Evolutionary conservation across 2,797 vertebrate species (phyloP).

Genomic region (Petrocephalus schoutedeni): DNA sequence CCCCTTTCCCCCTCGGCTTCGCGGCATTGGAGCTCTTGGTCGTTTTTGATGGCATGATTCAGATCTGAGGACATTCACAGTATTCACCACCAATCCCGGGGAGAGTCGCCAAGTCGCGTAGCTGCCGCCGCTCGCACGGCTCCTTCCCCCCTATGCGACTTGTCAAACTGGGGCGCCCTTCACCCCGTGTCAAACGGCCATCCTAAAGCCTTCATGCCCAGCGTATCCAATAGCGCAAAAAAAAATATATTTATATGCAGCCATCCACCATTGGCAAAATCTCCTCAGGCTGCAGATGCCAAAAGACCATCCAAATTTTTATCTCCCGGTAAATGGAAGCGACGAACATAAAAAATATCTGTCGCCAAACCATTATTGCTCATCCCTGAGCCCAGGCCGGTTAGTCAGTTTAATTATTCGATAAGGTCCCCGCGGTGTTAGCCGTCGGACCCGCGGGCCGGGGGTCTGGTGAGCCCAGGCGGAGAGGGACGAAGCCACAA

Average conservation of each 20-base stretch:
- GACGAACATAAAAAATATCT: background rate
- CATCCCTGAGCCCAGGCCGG: background rate
- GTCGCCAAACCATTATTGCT: background rate
- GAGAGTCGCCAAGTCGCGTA: constrained; percentile 44
- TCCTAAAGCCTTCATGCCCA: constrained; percentile 18
- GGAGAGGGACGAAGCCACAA: constrained; percentile 21
- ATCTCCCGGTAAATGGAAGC: background rate
- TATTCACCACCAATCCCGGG: constrained; percentile 14
- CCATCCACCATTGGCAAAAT: background rate
- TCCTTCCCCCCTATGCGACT: background rate
- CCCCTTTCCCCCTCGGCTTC: constrained; percentile 61
- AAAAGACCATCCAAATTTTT: background rate
- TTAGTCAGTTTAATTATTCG: background rate
- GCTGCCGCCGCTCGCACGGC: constrained; percentile 12
- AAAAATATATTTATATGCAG: background rate
- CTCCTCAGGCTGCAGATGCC: background rate
- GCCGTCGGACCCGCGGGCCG: background rate
- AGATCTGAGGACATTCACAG: constrained; percentile 54
- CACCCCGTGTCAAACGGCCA: constrained; percentile 31
- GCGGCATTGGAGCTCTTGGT: constrained; percentile 74
- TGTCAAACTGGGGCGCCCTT: background rate
- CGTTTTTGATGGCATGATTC: constrained; percentile 78
- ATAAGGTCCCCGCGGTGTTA: background rate
- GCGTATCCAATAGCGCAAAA: background rate
- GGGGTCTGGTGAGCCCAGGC: background rate